Conservation (phyloP, 2,797 vertebrate genomes). For the Synaphobranchus kaupii region DNA sequence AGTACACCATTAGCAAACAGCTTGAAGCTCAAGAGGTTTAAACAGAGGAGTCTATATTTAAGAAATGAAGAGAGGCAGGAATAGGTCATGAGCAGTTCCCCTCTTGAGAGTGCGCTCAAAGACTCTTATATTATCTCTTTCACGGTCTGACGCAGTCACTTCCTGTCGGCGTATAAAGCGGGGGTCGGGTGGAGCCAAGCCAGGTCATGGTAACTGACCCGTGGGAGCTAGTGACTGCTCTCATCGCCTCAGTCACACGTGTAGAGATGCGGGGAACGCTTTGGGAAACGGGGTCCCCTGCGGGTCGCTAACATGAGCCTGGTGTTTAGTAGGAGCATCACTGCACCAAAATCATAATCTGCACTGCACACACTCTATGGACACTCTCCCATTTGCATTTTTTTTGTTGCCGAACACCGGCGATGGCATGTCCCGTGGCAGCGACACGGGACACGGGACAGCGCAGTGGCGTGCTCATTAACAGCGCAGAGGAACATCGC, state of each 20-base stretch:
- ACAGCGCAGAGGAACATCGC: neutral
- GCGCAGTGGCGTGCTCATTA: neutral
- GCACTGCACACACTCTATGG: neutral
- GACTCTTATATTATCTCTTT: neutral
- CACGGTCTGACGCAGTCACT: neutral
- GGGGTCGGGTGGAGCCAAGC: neutral
- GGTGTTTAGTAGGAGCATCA: neutral
- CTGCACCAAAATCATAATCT: neutral
- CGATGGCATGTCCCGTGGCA: neutral
- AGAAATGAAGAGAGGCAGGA: neutral
- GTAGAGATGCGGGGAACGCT: neutral
- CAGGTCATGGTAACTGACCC: neutral
- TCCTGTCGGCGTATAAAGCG: neutral
- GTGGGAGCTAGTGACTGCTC: neutral
- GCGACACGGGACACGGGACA: neutral
- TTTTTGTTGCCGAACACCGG: neutral
- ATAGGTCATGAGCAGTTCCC: neutral
- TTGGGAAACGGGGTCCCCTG: neutral
- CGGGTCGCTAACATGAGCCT: neutral
- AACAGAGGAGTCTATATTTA: neutral
- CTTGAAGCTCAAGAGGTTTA: neutral
- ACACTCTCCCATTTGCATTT: neutral
- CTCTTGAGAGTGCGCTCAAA: neutral
- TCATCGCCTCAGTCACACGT: neutral
- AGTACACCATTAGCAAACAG: neutral